Evolutionary conservation across 2,888 invertebrate species (phyloP).

Genomic region (Kuschelorhynchus macadamiae): DNA sequence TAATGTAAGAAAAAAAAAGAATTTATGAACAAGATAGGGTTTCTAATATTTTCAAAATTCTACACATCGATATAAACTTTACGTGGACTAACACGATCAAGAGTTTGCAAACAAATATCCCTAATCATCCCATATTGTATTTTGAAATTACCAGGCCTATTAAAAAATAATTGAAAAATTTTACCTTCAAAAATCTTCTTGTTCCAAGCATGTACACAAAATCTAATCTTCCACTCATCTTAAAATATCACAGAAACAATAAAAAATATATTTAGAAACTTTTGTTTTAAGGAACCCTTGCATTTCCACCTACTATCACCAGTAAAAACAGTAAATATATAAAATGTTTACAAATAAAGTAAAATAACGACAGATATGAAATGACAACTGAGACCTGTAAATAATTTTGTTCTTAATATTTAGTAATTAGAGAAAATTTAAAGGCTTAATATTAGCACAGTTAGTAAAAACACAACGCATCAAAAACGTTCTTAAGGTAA

Average conservation of each 20-base stretch:
- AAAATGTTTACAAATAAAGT: not conserved
- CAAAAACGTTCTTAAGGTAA: too few relatives aligned
- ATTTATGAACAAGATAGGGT: too few relatives aligned
- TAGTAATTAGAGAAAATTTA: too few relatives aligned
- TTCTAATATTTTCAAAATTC: too few relatives aligned
- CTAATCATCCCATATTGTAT: not conserved
- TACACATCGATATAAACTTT: too few relatives aligned
- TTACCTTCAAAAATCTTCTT: constrained; percentile 11
- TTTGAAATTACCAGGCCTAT: constrained; percentile 3
- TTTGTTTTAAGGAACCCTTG: constrained; percentile 58
- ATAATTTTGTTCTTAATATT: too few relatives aligned
- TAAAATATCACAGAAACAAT: constrained; percentile 58
- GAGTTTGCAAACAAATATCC: too few relatives aligned
- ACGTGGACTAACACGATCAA: too few relatives aligned
- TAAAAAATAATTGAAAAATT: constrained; percentile 3
- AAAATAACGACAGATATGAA: not conserved
- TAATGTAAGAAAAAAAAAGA: too few relatives aligned
- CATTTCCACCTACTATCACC: constrained; percentile 51
- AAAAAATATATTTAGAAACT: constrained; percentile 55
- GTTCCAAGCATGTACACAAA: constrained; percentile 21
- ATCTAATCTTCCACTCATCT: constrained; percentile 25
- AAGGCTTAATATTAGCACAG: too few relatives aligned
- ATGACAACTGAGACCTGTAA: too few relatives aligned
- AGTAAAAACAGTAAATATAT: not conserved
- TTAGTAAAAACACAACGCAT: too few relatives aligned